Conservation (phyloP, 2,113 vertebrate genomes). For the Notarius quadriscutis region DNA sequence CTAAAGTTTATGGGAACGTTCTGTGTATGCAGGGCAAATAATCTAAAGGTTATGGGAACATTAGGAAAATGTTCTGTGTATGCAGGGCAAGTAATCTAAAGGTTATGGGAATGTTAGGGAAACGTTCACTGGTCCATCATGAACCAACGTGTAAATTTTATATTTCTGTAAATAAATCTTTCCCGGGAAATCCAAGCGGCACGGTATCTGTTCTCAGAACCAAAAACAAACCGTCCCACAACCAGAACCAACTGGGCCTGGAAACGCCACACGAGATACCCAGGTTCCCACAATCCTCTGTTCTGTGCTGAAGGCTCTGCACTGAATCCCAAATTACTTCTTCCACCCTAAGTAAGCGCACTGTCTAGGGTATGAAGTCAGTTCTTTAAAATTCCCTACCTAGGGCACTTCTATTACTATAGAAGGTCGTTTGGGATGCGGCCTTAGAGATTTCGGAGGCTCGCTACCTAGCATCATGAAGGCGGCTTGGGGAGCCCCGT, state of each 20-base stretch:
- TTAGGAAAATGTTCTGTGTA: background rate
- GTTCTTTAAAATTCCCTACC: background rate
- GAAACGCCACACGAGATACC: background rate
- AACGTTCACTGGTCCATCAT: no score
- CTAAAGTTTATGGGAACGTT: background rate
- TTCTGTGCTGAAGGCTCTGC: background rate
- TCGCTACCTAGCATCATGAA: constrained; percentile 62
- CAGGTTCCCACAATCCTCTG: constrained; percentile 46
- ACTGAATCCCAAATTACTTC: background rate
- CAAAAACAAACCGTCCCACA: background rate
- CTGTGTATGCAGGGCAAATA: no score
- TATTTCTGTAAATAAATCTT: background rate
- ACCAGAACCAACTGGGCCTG: background rate
- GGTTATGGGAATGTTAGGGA: background rate
- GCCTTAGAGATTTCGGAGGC: constrained; percentile 3
- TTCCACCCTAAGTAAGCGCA: background rate
- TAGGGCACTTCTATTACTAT: background rate
- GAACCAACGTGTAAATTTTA: background rate
- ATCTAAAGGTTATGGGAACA: background rate
- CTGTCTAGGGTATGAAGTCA: background rate
- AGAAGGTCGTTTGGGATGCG: background rate
- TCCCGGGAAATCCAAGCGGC: background rate
- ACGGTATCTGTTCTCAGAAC: background rate
- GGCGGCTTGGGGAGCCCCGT: constrained; percentile 62
- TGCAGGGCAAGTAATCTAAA: background rate